phyloP scores from a whole-genome alignment of 2,888 invertebrate species.

The Cryptocephalus primarius region DNA sequence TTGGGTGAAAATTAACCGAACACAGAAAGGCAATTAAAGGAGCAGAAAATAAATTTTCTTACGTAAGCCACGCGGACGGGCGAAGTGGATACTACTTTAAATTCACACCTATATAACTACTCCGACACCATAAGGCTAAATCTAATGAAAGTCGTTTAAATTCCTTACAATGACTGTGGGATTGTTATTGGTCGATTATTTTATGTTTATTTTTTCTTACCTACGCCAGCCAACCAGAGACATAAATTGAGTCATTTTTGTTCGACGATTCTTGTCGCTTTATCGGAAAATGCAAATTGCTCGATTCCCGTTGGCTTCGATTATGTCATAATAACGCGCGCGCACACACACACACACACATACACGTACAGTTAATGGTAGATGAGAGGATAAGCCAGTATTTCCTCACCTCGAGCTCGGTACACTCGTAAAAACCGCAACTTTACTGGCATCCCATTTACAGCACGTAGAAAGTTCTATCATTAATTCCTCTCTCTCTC shows the following conservation, averaged over 20 bases:
- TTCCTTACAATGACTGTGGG: constrained; percentile 11
- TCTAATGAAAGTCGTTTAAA: constrained; percentile 14
- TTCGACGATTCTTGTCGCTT: constrained; percentile 1
- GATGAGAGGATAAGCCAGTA: no score
- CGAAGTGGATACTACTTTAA: constrained; percentile 8
- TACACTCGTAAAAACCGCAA: no score
- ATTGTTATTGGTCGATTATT: constrained; percentile 11
- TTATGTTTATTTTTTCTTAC: constrained; percentile 4
- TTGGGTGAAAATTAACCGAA: constrained; percentile 14
- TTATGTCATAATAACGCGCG: no score
- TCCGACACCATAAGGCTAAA: constrained; percentile 5
- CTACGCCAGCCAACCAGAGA: constrained; percentile 3
- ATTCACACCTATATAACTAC: constrained; percentile 13
- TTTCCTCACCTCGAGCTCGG: no score
- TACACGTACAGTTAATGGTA: no score
- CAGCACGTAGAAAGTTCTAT: no score
- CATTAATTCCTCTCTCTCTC: no score
- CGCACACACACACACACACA: no score
- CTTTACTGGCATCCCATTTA: no score
- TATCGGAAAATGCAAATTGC: constrained; percentile 2
- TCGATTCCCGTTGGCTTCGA: neutral
- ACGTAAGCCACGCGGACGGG: constrained; percentile 1
- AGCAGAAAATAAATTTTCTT: constrained; percentile 12
- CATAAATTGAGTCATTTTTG: constrained; percentile 3
- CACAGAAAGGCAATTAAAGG: constrained; percentile 18